Evolutionary conservation across 2,113 vertebrate species (phyloP), one percentile per base, ranked within the genome.

Genomic region (Scytalopus superciliaris): DNA sequence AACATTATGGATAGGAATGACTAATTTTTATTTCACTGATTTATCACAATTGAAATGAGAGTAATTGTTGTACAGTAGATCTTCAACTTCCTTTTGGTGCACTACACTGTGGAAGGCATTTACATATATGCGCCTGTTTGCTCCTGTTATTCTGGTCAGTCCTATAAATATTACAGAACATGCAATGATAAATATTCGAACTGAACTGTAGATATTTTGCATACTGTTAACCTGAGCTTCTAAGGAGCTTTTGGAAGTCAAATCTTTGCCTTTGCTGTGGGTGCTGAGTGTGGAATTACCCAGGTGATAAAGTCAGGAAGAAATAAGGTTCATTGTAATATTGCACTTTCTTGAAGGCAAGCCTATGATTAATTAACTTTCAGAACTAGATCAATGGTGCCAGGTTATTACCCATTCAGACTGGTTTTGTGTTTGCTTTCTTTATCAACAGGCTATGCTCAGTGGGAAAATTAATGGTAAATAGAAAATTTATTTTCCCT

Each of bases 161-260:
- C 50, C 18, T 92, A 75, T 93, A 86, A 97, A 95, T 96, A 97
- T 91, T 35, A 70, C 2, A 85, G 64, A n/a, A 83, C 75, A 76
- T 40, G 25, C 25, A 73, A 42, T 60, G 75, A 82, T 68, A 84
- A 94, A 90, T 91, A 94, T 84, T 94, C 87, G 50, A 88, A 91
- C 47, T 31, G 52, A 83, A 60, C 12, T 24, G 2, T 23, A 19
- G 42, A 12, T 62, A 72, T 79, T 95, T 92, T 96, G 9, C 40
- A 56, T 85, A 67, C 40, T 73, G 14, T 37, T 47, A 84, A 69
- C 28, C 52, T 91, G 75, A 94, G 49, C n/a, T 96, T 93, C 49
- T 45, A 49, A 75, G 53, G 37, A 76, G 50, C 2, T 81, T 94
- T 57, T 93, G 64, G 96, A 98, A 93, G 89, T 97, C 89, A 96